These are phyloP conservation scores for Ectropis grisescens DNA, from an alignment of 1,140 invertebrate genomes.

Conservation along the genomic window DNA sequence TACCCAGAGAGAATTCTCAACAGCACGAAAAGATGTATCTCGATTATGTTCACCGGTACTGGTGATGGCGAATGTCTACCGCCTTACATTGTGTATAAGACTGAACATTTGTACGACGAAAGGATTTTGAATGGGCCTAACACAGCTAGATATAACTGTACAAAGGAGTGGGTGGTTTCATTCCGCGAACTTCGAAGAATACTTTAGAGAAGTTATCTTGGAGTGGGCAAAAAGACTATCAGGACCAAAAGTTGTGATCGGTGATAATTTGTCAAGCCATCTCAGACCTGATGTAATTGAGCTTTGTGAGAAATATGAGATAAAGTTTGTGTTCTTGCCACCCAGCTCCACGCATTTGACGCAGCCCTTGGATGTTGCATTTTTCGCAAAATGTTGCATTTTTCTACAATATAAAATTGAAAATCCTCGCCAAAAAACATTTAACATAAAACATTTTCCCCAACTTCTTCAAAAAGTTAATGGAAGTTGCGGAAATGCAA, in stretches of 20 bases:
- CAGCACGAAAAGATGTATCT: conserved; percentile 2
- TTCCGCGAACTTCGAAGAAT: conserved; percentile 27
- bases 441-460: conserved; percentile 1
- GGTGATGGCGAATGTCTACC: conserved; percentile 7
- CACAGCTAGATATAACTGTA: conserved; percentile 19
- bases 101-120: conserved; percentile 5
- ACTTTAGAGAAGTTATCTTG: conserved; percentile 23
- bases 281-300: conserved; percentile 4
- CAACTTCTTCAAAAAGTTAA: neutral
- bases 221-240: conserved; percentile 11
- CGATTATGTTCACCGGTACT: conserved; percentile 5
- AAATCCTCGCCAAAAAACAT: neutral
- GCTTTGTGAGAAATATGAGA: conserved; percentile 10
- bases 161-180: conserved; percentile 44
- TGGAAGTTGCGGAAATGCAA: neutral
- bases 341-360: conserved; percentile 10
- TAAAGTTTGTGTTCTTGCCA: conserved; percentile 12
- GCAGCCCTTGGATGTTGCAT: conserved; percentile 11
- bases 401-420: conserved; percentile 1
- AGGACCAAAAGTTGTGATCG: conserved; percentile 10
- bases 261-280: conserved; percentile 14
- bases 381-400: conserved; percentile 10
- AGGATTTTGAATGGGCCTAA: conserved; percentile 4
- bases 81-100: conserved; percentile 9
- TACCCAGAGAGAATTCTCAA: conserved; percentile 6